Base-by-base conservation (phyloP, 2,113 vertebrate species). In the Microcebus ravelobensis region DNA sequence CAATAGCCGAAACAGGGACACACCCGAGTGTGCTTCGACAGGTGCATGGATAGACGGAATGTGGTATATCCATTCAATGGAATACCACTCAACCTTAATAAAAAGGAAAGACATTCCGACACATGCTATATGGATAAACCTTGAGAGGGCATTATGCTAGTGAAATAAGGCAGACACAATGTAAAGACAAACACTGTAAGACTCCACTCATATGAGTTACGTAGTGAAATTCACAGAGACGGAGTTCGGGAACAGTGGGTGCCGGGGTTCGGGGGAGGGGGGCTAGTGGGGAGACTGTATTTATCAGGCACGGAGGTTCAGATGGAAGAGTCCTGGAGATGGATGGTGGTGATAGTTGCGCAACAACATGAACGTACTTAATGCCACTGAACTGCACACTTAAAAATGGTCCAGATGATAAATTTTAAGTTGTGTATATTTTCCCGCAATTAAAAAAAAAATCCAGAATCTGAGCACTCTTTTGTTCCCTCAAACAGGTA, bases 51-150 rank as follows among this genome's bases (percentile, higher is more conserved):
- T 1, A 11, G 34, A 20, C 77, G 27, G 3, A 10, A 29, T 0
- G 20, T 3, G 9, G 45, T 1, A 6, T 0, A 3, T 9, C 34
- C 2, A 4, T 1, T 1, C 31, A 0, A 1, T 0, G 73, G 13
- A 29, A 1, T 3, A 39, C 0, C 1, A 25, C 0, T 3, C 6
- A 8, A 83, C 65, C 36, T 50, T 3, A 0, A 9, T 3, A 1
- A 3, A 57, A 50, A 59, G 14, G 39, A 15, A n/a, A 21, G 57
- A 3, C 9, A 2, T 13, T 6, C 13, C 1, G 61, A 25, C 36
- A 31, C 0, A 13, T 0, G 13, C 57, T 25, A 0, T 9, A 6
- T 0, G 1, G 67, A 8, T 14, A 34, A 34, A 1, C 10, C 29
- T 9, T 0, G 13, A 67, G 13, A 67, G 55, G 36, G 8, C 36